Percentiles rank a stretch among this genome's conserved stretches.
Evolutionary conservation across 2,113 vertebrate species (phyloP).

Genomic region (Eurypyga helias): DNA sequence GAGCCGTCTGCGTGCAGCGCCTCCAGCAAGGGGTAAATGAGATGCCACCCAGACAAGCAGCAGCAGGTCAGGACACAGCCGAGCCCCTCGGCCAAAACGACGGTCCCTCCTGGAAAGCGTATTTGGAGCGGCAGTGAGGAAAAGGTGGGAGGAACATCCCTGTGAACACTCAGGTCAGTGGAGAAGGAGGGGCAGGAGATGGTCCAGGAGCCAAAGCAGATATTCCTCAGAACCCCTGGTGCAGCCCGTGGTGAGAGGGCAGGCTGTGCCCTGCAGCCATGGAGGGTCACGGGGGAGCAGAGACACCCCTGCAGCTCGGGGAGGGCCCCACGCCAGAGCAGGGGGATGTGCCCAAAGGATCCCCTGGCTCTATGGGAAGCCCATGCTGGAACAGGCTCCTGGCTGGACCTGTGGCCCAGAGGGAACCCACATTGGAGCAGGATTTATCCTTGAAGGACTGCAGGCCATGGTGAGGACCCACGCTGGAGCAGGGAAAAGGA

Average conservation of each 20-base stretch:
- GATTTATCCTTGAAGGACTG: not conserved
- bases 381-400: too few relatives aligned
- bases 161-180: not conserved
- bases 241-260: not conserved
- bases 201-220: not conserved
- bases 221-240: too few relatives aligned
- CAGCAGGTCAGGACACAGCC: not conserved
- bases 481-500: not conserved
- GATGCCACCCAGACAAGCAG: not conserved
- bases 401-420: not conserved
- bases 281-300: too few relatives aligned
- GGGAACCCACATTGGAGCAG: not conserved
- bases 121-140: not conserved
- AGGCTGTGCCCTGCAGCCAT: too few relatives aligned
- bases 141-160: not conserved
- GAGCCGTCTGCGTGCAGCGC: not conserved
- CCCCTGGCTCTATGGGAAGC: not conserved
- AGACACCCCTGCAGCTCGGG: not conserved
- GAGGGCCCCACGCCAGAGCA: not conserved
- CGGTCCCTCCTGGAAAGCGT: rapidly evolving
- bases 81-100: too few relatives aligned
- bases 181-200: not conserved
- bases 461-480: not conserved
- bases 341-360: not conserved
- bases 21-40: not conserved